Percentiles rank a stretch among this genome's conserved stretches.
These are phyloP conservation scores for Dendropsophus ebraccatus DNA, from an alignment of 2,113 vertebrate genomes.

Conservation along the genomic window DNA sequence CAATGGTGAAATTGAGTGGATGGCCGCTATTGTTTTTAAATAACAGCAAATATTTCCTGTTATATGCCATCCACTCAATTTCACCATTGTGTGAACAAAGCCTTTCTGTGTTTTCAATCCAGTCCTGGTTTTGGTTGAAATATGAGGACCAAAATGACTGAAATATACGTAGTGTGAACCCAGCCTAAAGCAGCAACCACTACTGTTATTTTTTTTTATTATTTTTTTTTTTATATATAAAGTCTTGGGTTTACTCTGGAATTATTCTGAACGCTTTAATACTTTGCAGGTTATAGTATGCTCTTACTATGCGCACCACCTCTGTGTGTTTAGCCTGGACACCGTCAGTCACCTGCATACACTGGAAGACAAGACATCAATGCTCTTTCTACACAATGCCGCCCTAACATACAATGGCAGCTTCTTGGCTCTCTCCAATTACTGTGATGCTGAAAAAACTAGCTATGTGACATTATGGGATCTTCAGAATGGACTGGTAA, in stretches of 20 bases:
- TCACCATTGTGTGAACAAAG: no score
- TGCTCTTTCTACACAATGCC: conserved; percentile 66
- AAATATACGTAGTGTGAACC: no score
- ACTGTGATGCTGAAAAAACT: conserved; percentile 64
- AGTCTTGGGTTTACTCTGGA: not conserved
- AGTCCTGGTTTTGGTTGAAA: no score
- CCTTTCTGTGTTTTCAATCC: no score
- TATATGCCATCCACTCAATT: no score
- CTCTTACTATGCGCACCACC: conserved; percentile 67
- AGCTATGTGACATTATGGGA: conserved; percentile 67
- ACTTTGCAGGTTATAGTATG: conserved; percentile 64
- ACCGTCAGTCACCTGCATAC: conserved; percentile 64
- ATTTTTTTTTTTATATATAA: no score
- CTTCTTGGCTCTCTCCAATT: conserved; percentile 67
- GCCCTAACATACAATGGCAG: conserved; percentile 63
- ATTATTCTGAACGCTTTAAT: not conserved
- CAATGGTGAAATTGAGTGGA: no score
- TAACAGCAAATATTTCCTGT: no score
- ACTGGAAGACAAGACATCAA: conserved; percentile 66
- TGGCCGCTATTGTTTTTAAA: no score
- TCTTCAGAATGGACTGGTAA: conserved; percentile 62
- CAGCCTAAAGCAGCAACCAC: no score
- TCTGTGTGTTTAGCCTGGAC: conserved; percentile 66
- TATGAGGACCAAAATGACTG: no score
- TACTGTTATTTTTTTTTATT: not conserved